Conservation (phyloP, 2,113 vertebrate genomes). For the Elgaria multicarinata region DNA sequence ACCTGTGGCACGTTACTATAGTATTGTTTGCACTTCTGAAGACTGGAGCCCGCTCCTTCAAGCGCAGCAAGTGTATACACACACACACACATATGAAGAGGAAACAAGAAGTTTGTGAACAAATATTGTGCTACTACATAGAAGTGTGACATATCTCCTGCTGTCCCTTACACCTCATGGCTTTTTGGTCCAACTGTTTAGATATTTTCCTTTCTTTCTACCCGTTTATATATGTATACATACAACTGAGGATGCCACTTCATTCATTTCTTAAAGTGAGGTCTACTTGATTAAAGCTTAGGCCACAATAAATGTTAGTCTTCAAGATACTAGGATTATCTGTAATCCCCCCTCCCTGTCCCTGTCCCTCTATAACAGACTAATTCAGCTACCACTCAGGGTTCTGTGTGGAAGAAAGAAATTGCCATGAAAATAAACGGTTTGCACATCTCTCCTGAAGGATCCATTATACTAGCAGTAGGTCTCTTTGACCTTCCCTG, state of each 20-base stretch:
- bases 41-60: neutral
- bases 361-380: no score
- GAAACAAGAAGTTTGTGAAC: neutral
- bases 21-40: neutral
- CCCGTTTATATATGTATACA: neutral
- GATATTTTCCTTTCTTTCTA: neutral
- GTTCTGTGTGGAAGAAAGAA: neutral
- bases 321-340: neutral
- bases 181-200: neutral
- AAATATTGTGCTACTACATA: neutral
- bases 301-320: neutral
- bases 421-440: neutral
- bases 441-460: neutral
- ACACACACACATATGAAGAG: neutral
- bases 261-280: neutral
- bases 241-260: neutral
- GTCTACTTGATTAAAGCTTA: neutral
- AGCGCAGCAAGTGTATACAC: neutral
- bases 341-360: neutral
- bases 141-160: neutral
- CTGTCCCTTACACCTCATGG: neutral
- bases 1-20: neutral
- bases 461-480: neutral
- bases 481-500: neutral
- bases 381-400: neutral